Evolutionary conservation across 2,888 invertebrate species (phyloP).

Genomic region (Myopa testacea): DNA sequence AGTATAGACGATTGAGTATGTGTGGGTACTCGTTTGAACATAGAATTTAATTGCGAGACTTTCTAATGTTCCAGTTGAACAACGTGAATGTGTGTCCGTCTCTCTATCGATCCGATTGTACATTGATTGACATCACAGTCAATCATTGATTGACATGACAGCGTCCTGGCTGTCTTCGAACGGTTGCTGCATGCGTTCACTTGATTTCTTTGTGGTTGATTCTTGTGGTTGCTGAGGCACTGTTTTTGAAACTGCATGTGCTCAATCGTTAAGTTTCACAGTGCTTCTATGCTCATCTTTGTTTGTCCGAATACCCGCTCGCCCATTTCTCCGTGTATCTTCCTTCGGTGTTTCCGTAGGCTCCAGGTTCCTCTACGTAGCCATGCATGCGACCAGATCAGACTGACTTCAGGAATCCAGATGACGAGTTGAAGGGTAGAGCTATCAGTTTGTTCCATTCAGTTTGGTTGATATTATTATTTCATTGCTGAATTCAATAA

Average conservation of each 20-base stretch:
- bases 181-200: not conserved
- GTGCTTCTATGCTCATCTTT: too few species aligned
- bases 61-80: not conserved
- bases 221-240: not conserved
- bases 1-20: not conserved
- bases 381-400: too few species aligned
- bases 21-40: not conserved
- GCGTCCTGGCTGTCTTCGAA: not conserved
- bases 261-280: not conserved
- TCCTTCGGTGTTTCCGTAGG: too few species aligned
- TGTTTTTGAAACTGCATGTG: not conserved
- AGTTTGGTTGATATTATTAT: too few species aligned
- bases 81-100: not conserved
- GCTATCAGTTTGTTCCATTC: not conserved
- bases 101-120: not conserved
- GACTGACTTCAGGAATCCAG: too few species aligned
- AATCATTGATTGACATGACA: slow-evolving; percentile 13
- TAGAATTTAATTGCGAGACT: slow-evolving; percentile 23
- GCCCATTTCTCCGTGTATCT: too few species aligned
- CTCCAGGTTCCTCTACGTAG: too few species aligned
- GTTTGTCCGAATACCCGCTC: not conserved
- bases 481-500: too few species aligned
- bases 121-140: slow-evolving; percentile 15
- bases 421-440: too few species aligned
- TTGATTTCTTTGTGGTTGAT: not conserved